A percentile compares a stretch with the other conserved stretches of the same genome.
phyloP scores from a whole-genome alignment of 1,140 invertebrate species.

The Bursaphelenchus mucronatus region DNA sequence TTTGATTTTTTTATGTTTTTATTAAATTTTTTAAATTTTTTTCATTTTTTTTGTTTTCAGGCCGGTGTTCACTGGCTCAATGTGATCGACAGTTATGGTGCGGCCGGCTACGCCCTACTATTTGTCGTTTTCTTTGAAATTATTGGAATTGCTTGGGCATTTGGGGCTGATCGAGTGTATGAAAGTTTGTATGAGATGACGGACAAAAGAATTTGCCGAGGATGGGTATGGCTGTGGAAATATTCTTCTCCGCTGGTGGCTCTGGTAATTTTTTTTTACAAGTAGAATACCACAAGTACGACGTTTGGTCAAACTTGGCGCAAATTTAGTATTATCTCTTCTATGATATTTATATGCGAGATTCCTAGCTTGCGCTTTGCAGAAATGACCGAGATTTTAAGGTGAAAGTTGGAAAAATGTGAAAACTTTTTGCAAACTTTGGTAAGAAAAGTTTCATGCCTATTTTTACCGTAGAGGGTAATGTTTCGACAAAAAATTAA shows the following conservation, averaged over 20 bases:
- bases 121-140: conserved; percentile 92
- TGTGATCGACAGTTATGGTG: conserved; percentile 85
- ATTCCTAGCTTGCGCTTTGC: too few relatives aligned
- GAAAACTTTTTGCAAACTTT: too few relatives aligned
- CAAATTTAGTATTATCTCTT: too few relatives aligned
- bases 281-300: too few relatives aligned
- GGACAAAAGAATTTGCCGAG: conserved; percentile 75
- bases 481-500: too few relatives aligned
- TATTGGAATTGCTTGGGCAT: conserved; percentile 92
- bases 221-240: conserved; percentile 86
- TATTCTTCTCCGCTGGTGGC: conserved; percentile 69
- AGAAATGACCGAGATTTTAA: too few relatives aligned
- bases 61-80: conserved; percentile 94
- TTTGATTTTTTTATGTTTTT: too few relatives aligned
- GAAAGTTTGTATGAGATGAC: conserved; percentile 87
- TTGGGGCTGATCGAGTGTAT: conserved; percentile 81
- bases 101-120: conserved; percentile 83
- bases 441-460: too few relatives aligned
- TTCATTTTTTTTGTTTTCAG: conserved; percentile 60
- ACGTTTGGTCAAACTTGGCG: too few relatives aligned
- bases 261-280: conserved; percentile 4
- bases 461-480: too few relatives aligned
- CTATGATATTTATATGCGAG: too few relatives aligned
- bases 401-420: too few relatives aligned
- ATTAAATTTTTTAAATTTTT: neutral